These are phyloP conservation scores for Macropis europaea DNA, from an alignment of 2,888 invertebrate species.

Conservation along the genomic window DNA sequence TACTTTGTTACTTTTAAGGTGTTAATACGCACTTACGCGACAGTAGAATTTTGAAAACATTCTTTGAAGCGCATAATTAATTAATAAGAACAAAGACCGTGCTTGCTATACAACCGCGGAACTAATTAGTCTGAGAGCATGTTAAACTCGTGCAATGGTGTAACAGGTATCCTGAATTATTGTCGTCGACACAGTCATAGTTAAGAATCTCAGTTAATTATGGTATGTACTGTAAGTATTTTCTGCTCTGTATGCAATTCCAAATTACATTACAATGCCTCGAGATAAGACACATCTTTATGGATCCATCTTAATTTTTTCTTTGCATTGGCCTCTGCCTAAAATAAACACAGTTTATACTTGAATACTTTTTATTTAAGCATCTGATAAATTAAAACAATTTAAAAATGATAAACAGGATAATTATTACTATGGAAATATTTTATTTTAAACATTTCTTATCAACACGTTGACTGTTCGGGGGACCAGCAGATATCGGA, in stretches of 20 bases:
- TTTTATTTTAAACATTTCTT: no score
- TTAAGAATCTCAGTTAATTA: slow-evolving; percentile 51
- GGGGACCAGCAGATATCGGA: no score
- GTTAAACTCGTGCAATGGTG: slow-evolving; percentile 32
- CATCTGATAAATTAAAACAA: no score
- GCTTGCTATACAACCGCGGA: slow-evolving; percentile 15
- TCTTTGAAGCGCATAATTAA: slow-evolving; percentile 36
- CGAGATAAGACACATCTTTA: not conserved
- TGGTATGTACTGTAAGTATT: slow-evolving; percentile 18
- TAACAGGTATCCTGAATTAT: slow-evolving; percentile 48
- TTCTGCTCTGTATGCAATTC: not conserved
- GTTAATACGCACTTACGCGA: not conserved
- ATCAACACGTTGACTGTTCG: no score
- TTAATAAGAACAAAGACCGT: slow-evolving; percentile 33
- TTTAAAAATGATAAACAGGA: no score
- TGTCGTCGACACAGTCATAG: not conserved
- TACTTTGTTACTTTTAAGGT: not conserved
- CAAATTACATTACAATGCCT: not conserved
- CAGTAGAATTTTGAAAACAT: slow-evolving; percentile 15
- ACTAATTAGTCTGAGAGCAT: slow-evolving; percentile 47
- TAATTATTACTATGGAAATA: no score
- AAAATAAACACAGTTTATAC: no score
- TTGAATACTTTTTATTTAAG: no score
- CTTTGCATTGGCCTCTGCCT: not conserved
- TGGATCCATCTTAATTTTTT: not conserved